phyloP scores from a whole-genome alignment of 1,140 invertebrate genomes.

The Hermetia illucens region DNA sequence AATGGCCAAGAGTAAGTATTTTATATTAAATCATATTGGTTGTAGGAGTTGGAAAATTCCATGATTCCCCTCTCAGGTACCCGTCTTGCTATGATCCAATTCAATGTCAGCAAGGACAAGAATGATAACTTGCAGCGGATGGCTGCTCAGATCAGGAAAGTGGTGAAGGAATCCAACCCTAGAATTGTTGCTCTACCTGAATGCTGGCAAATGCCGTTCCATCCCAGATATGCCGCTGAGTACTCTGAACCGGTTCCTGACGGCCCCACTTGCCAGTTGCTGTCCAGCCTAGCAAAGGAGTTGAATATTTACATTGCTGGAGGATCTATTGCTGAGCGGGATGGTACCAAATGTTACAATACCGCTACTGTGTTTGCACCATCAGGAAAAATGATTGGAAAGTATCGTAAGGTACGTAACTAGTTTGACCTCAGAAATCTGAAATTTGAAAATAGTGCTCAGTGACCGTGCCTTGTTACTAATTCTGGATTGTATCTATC shows the following conservation, averaged over 20 bases:
- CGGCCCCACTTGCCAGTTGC: constrained; percentile 52
- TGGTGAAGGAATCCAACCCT: constrained; percentile 54
- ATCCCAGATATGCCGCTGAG: constrained; percentile 48
- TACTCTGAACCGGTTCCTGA: constrained; percentile 74
- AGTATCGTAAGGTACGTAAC: constrained; percentile 52
- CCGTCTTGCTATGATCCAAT: constrained; percentile 60
- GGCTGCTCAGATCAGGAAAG: constrained; percentile 53
- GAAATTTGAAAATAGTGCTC: constrained; percentile 4
- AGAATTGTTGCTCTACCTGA: constrained; percentile 73
- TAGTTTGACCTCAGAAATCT: constrained; percentile 7
- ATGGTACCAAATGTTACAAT: constrained; percentile 60
- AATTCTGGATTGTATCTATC: constrained; percentile 6
- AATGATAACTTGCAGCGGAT: constrained; percentile 58
- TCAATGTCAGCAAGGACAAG: constrained; percentile 61
- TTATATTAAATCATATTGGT: too few species aligned
- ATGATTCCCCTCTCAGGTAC: too few species aligned
- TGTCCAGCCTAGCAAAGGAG: constrained; percentile 63
- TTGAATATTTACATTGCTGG: constrained; percentile 72
- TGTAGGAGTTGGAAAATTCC: too few species aligned
- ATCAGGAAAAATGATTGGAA: constrained; percentile 56
- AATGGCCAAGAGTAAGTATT: too few species aligned
- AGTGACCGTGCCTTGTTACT: too few species aligned
- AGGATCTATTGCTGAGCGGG: constrained; percentile 75
- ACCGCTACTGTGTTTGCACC: constrained; percentile 82
- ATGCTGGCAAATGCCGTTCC: constrained; percentile 91